phyloP scores from a whole-genome alignment of 2,888 invertebrate species.

The Gonocerus acuteangulatus region DNA sequence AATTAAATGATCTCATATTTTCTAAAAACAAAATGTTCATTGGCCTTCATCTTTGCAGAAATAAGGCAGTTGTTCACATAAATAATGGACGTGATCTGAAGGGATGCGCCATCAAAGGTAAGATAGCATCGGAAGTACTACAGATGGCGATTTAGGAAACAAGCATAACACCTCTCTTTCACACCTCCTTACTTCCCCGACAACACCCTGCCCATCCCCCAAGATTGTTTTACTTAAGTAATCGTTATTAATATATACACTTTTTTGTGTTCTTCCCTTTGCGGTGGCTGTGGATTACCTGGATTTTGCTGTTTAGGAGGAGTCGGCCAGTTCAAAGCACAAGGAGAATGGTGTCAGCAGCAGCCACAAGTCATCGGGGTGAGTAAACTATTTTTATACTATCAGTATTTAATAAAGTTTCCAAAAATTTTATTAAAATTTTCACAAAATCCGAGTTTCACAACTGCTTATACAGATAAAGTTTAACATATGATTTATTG shows the following conservation, averaged over 20 bases:
- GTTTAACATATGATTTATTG: too few relatives aligned
- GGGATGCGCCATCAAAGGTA: slow-evolving; percentile 34
- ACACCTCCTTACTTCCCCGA: slow-evolving; percentile 5
- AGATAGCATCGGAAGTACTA: slow-evolving; percentile 28
- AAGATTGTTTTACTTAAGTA: not conserved
- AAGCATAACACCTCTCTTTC: slow-evolving; percentile 15
- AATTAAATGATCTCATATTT: slow-evolving; percentile 23
- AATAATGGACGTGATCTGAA: slow-evolving; percentile 34
- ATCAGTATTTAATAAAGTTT: not conserved
- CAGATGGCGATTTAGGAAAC: slow-evolving; percentile 18
- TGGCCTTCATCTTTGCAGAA: slow-evolving; percentile 41
- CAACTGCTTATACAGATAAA: too few relatives aligned
- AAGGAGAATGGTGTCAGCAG: slow-evolving; percentile 49
- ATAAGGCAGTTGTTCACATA: slow-evolving; percentile 35
- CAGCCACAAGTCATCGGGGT: slow-evolving; percentile 52
- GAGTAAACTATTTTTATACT: slow-evolving; percentile 41
- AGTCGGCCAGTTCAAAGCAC: slow-evolving; percentile 41
- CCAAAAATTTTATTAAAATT: too few relatives aligned
- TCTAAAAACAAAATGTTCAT: slow-evolving; percentile 36
- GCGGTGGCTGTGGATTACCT: slow-evolving; percentile 39
- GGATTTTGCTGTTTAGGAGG: slow-evolving; percentile 46
- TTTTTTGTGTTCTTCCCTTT: slow-evolving; percentile 37
- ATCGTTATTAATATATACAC: slow-evolving; percentile 34
- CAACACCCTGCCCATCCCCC: slow-evolving; percentile 8
- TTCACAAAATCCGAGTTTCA: too few relatives aligned